Conservation (phyloP, 37 sponge, comb jelly and placozoan genomes). For the Beroe forskalii region DNA sequence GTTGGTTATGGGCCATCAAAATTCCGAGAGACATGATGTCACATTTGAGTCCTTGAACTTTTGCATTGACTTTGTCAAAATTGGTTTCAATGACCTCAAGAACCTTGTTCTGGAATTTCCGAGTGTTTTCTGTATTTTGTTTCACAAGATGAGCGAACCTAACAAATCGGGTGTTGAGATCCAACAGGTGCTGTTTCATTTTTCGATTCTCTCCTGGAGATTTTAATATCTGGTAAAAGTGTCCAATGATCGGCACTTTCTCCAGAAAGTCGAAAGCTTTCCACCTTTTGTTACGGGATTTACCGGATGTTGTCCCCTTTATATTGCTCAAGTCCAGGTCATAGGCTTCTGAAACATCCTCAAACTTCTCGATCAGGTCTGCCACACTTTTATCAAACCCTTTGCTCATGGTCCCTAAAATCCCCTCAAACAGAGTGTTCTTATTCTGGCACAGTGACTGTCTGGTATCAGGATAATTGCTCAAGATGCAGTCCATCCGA, state of each 20-base stretch:
- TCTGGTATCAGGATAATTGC: not conserved
- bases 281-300: not conserved
- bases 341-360: not conserved
- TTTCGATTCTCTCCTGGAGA: conserved; percentile 15
- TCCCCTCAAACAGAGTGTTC: not conserved
- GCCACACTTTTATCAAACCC: not conserved
- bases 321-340: not conserved
- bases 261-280: not conserved
- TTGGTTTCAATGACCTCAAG: not conserved
- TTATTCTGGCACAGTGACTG: not conserved
- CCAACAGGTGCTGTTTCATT: not conserved
- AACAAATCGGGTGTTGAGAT: not conserved
- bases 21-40: not conserved
- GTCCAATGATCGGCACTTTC: conserved; percentile 1
- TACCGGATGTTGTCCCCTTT: no score
- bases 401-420: not conserved
- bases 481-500: not conserved
- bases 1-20: not conserved
- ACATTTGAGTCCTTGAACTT: not conserved
- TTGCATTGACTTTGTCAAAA: not conserved
- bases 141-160: not conserved
- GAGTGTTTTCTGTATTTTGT: not conserved
- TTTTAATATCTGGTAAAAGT: conserved; percentile 50
- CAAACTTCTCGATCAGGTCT: not conserved
- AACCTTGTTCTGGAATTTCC: not conserved